These are phyloP conservation scores for Conops quadrifasciatus DNA, from an alignment of 2,888 invertebrate species.

Conservation along the genomic window DNA sequence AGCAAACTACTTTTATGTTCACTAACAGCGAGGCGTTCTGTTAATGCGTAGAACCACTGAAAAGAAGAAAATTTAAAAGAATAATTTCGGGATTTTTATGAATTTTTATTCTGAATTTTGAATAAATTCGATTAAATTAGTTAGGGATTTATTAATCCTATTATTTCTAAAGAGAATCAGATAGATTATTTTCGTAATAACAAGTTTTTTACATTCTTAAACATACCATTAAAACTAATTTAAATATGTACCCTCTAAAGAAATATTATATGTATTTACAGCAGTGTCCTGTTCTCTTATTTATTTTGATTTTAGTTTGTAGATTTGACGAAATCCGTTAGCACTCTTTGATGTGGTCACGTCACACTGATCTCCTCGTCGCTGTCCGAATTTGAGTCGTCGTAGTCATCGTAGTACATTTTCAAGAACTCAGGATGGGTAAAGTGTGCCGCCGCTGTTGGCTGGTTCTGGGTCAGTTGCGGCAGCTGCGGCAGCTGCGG, in stretches of 20 bases:
- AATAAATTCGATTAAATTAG: slow-evolving; percentile 32
- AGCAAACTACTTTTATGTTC: too few species aligned
- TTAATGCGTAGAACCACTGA: too few species aligned
- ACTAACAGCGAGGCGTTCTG: too few species aligned
- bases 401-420: slow-evolving; percentile 65
- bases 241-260: neutral
- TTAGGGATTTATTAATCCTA: slow-evolving; percentile 1
- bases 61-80: neutral
- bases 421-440: slow-evolving; percentile 61
- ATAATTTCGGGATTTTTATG: neutral
- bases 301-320: slow-evolving; percentile 10
- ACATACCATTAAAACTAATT: slow-evolving; percentile 4
- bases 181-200: neutral
- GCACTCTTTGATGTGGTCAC: slow-evolving; percentile 70
- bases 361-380: slow-evolving; percentile 89
- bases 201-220: slow-evolving; percentile 25
- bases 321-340: neutral
- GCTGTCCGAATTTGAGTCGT: slow-evolving; percentile 72
- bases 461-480: slow-evolving; percentile 36
- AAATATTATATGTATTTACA: slow-evolving; percentile 23
- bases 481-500: slow-evolving; percentile 23
- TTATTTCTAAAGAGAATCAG: neutral
- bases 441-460: slow-evolving; percentile 46
- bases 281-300: slow-evolving; percentile 3
- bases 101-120: slow-evolving; percentile 21